Percentiles rank a stretch among this genome's conserved stretches.
Evolutionary conservation across 2,113 vertebrate species (phyloP).

Genomic region (Scomber colias): DNA sequence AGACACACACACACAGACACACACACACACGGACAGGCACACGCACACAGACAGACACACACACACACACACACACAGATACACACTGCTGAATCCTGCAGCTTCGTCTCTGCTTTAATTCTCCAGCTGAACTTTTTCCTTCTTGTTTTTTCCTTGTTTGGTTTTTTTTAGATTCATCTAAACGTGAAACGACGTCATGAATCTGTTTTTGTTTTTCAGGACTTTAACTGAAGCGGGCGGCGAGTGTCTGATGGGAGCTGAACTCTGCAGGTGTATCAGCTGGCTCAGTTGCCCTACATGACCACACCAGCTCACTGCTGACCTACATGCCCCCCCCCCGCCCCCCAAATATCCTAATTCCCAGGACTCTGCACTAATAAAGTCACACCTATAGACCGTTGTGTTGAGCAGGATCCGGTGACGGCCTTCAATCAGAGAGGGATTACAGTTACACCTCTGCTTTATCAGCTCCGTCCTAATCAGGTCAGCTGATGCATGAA

Average conservation of each 20-base stretch:
- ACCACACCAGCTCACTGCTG: conserved; percentile 1
- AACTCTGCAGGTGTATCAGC: neutral
- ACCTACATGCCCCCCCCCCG: conserved; percentile 27
- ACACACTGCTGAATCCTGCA: too few species aligned
- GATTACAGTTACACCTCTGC: conserved; percentile 29
- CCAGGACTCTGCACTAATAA: conserved; percentile 12
- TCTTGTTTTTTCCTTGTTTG: too few species aligned
- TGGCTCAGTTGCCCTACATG: neutral
- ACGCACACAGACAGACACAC: neutral
- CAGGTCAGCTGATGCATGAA: conserved; percentile 45
- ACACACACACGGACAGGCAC: neutral
- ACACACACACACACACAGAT: neutral
- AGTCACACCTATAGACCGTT: neutral
- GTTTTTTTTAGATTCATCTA: too few species aligned
- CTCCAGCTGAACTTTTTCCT: too few species aligned
- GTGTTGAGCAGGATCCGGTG: neutral
- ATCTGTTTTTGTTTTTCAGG: too few species aligned
- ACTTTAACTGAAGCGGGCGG: too few species aligned
- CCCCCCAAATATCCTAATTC: conserved; percentile 11
- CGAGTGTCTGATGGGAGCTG: too few species aligned
- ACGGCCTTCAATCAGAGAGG: conserved; percentile 17
- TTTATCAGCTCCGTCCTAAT: conserved; percentile 24
- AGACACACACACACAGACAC: neutral
- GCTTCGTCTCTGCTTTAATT: too few species aligned
- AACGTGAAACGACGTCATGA: too few species aligned